phyloP scores from a whole-genome alignment of 2,113 vertebrate genomes.

The Aptenodytes patagonicus region DNA sequence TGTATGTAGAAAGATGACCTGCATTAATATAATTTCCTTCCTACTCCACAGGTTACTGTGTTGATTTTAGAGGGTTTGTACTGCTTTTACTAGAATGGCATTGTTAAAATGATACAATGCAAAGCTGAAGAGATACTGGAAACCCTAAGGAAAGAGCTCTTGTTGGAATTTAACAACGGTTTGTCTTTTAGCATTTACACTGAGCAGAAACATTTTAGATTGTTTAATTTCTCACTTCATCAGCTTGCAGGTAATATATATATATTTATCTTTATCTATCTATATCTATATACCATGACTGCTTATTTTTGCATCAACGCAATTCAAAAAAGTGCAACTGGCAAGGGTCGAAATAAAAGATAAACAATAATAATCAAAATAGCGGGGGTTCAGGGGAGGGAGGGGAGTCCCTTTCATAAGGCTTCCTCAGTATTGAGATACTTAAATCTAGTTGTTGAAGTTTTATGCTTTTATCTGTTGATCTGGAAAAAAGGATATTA shows the following conservation, averaged over 20 bases:
- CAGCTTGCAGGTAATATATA: neutral
- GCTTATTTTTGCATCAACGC: neutral
- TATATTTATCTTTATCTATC: neutral
- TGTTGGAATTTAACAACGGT: neutral
- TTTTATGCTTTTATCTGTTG: neutral
- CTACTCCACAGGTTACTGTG: neutral
- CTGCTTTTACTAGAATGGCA: neutral
- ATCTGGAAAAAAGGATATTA: neutral
- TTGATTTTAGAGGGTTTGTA: neutral
- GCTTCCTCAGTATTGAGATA: neutral
- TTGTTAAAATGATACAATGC: neutral
- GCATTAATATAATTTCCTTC: neutral
- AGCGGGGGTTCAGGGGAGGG: rapidly evolving
- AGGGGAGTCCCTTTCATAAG: neutral
- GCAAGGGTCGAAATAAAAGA: neutral
- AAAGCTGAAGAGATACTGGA: neutral
- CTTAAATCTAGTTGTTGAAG: neutral
- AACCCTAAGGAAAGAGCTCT: neutral
- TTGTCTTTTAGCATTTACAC: neutral
- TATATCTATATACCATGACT: neutral
- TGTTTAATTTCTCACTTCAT: neutral
- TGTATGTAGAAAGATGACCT: neutral
- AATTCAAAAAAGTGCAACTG: neutral
- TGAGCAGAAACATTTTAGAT: neutral
- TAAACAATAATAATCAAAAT: neutral